A percentile compares a stretch with the other conserved stretches of the same genome.
phyloP scores from a whole-genome alignment of 2,113 vertebrate genomes.

The Osmerus mordax region DNA sequence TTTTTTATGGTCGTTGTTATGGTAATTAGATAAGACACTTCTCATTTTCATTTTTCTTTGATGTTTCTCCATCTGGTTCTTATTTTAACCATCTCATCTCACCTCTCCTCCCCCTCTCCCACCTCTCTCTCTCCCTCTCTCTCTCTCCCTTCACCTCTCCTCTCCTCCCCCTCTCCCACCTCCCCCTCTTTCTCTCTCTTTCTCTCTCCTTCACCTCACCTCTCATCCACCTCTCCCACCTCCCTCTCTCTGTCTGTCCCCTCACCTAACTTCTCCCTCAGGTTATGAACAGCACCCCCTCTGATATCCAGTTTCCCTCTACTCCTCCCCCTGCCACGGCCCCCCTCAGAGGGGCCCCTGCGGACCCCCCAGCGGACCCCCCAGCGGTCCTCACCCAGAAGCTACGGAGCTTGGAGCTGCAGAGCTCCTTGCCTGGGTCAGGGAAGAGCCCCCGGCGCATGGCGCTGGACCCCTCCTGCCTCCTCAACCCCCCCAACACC shows the following conservation, averaged over 20 bases:
- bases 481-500: too few species aligned
- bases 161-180: conserved; percentile 12
- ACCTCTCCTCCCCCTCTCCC: background rate
- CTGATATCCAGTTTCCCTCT: conserved; percentile 10
- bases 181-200: conserved; percentile 31
- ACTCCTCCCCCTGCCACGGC: conserved; percentile 7
- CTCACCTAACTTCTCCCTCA: conserved; percentile 14
- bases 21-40: too few species aligned
- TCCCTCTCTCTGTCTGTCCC: conserved; percentile 22
- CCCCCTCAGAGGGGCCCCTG: background rate
- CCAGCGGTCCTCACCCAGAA: conserved; percentile 65
- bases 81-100: too few species aligned
- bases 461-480: conserved; percentile 49
- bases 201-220: conserved; percentile 8
- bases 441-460: conserved; percentile 69
- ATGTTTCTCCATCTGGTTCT: conserved; percentile 4
- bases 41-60: conserved; percentile 5
- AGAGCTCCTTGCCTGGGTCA: conserved; percentile 59
- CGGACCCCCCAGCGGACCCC: conserved; percentile 9
- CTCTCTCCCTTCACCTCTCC: conserved; percentile 11
- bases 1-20: too few species aligned
- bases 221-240: conserved; percentile 6
- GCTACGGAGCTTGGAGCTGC: conserved; percentile 70
- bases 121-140: conserved; percentile 34
- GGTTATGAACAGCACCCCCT: conserved; percentile 18